These are phyloP conservation scores for Epizoanthus stellaris DNA, from an alignment of 92 coral and sea anemone species.

Conservation along the genomic window DNA sequence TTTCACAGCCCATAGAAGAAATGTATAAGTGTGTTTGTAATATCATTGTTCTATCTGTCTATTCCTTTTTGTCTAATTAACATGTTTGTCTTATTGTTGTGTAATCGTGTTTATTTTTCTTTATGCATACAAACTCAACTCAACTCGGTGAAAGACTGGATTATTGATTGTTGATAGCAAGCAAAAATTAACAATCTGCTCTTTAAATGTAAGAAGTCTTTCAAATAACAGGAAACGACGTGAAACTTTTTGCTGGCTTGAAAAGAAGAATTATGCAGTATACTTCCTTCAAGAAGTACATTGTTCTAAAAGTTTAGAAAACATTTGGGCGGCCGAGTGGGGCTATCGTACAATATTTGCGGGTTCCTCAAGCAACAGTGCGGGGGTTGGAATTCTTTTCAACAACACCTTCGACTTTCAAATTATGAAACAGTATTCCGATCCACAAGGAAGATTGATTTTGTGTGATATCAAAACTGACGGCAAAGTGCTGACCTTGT, in stretches of 20 bases:
- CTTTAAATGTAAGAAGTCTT: conserved; percentile 17
- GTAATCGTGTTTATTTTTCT: too few relatives aligned
- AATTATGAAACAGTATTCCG: conserved; percentile 2
- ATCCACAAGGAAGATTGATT: conserved; percentile 6
- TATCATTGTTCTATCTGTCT: too few relatives aligned
- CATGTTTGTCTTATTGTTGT: too few relatives aligned
- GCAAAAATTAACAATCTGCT: not conserved
- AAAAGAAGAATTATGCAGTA: not conserved
- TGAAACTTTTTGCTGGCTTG: conserved; percentile 10
- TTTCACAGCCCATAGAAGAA: too few relatives aligned
- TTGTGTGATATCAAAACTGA: conserved; percentile 18
- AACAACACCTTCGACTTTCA: not conserved
- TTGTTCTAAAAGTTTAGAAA: not conserved
- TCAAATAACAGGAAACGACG: conserved; percentile 18
- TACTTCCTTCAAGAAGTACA: conserved; percentile 18
- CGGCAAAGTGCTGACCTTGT: not conserved
- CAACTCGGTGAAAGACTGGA: too few relatives aligned
- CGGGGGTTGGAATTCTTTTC: too few relatives aligned
- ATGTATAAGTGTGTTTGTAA: too few relatives aligned
- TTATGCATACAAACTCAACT: too few relatives aligned
- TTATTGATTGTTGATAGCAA: too few relatives aligned
- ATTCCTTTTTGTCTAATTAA: too few relatives aligned
- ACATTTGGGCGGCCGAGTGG: not conserved
- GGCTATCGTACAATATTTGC: conserved; percentile 13
- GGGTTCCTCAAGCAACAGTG: conserved; percentile 2